Conservation (phyloP, 1,140 invertebrate genomes). For the Chironomus tepperi region DNA sequence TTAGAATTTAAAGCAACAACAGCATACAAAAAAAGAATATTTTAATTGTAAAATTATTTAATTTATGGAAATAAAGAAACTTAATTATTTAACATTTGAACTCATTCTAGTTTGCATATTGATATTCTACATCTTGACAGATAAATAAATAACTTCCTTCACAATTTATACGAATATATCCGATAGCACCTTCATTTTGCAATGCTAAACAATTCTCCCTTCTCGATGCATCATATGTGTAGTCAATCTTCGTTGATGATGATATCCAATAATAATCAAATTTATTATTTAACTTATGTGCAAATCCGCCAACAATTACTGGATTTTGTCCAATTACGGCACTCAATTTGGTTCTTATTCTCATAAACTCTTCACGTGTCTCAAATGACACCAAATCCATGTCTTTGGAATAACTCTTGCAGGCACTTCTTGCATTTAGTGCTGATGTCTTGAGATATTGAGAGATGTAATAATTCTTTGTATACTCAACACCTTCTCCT, state of each 20-base stretch:
- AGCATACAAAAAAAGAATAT: neutral
- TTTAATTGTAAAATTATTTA: slow-evolving; percentile 10
- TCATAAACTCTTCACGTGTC: neutral
- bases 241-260: neutral
- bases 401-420: neutral
- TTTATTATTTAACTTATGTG: neutral
- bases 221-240: neutral
- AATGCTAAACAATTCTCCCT: neutral
- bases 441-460: neutral
- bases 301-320: neutral
- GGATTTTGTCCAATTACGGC: neutral
- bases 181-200: neutral
- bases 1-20: neutral
- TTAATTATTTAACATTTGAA: slow-evolving; percentile 1
- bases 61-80: slow-evolving; percentile 9
- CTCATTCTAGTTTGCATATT: neutral
- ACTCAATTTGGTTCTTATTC: neutral
- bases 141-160: neutral
- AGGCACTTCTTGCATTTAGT: neutral
- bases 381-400: neutral
- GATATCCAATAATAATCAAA: neutral
- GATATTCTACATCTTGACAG: neutral
- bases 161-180: neutral
- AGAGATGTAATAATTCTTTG: neutral
- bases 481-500: neutral